Evolutionary conservation across 2,797 vertebrate genomes (phyloP).

Genomic region (Limnodromus scolopaceus): DNA sequence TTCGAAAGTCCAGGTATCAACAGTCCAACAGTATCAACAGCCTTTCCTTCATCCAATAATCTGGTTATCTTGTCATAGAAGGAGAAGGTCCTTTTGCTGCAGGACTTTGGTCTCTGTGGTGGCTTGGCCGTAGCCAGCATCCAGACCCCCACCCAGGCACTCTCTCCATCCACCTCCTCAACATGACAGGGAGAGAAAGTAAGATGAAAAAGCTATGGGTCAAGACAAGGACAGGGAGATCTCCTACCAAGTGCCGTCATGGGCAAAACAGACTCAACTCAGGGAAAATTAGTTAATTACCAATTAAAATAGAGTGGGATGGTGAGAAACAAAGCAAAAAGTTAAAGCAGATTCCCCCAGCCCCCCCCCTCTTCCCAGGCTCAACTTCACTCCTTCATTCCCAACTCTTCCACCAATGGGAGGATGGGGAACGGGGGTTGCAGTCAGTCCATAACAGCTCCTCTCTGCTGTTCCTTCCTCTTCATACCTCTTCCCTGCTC

Average conservation of each 20-base stretch:
- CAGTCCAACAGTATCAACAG: no score
- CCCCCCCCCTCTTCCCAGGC: neutral
- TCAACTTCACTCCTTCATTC: neutral
- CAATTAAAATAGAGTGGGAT: neutral
- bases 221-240: neutral
- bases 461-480: neutral
- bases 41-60: no score
- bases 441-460: rapidly evolving
- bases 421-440: neutral
- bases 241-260: rapidly evolving
- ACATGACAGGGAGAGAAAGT: neutral
- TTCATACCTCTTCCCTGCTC: neutral
- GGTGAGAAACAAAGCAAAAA: neutral
- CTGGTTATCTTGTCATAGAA: no score
- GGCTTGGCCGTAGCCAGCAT: rapidly evolving
- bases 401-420: neutral
- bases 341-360: neutral
- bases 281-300: neutral
- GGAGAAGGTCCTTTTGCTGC: no score
- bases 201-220: neutral
- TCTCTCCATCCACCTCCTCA: neutral
- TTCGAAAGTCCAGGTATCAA: no score
- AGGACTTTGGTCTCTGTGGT: neutral
- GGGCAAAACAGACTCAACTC: rapidly evolving
- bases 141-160: neutral